Evolutionary conservation across 2,797 vertebrate genomes (phyloP).

Genomic region (Sebastes trivittatus): DNA sequence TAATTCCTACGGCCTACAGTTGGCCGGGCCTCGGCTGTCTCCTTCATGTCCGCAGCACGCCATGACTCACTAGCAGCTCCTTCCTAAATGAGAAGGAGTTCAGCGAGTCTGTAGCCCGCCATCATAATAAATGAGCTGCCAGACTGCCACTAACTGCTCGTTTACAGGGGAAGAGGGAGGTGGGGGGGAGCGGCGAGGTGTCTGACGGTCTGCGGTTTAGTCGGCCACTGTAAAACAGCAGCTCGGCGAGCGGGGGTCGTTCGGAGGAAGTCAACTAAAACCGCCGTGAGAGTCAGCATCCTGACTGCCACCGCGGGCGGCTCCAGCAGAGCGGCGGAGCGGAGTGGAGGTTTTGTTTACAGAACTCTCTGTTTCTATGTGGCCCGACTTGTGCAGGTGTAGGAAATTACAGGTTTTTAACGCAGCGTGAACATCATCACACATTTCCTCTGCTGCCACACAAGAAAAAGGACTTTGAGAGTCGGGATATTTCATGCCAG

Average conservation of each 20-base stretch:
- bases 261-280: constrained; percentile 74
- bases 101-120: constrained; percentile 67
- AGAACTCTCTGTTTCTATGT: constrained; percentile 24
- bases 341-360: constrained; percentile 18
- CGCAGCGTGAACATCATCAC: constrained; percentile 2
- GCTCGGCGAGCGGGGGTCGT: constrained; percentile 43
- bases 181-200: constrained; percentile 50
- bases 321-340: constrained; percentile 43
- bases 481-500: neutral
- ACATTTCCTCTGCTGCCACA: constrained; percentile 4
- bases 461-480: neutral
- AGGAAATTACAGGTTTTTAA: constrained; percentile 42
- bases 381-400: constrained; percentile 26
- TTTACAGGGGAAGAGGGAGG: constrained; percentile 49
- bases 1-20: constrained; percentile 54
- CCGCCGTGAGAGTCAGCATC: constrained; percentile 67
- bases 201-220: constrained; percentile 56
- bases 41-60: constrained; percentile 67
- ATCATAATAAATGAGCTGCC: constrained; percentile 79
- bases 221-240: constrained; percentile 64
- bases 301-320: constrained; percentile 51
- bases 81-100: constrained; percentile 64
- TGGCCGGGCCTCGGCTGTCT: constrained; percentile 59
- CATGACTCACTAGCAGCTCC: constrained; percentile 72
- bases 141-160: constrained; percentile 66